Percentiles rank a stretch among this genome's conserved stretches.
These are phyloP conservation scores for Ceratothoa steindachneri DNA, from an alignment of 2,888 invertebrate species.

Conservation along the genomic window DNA sequence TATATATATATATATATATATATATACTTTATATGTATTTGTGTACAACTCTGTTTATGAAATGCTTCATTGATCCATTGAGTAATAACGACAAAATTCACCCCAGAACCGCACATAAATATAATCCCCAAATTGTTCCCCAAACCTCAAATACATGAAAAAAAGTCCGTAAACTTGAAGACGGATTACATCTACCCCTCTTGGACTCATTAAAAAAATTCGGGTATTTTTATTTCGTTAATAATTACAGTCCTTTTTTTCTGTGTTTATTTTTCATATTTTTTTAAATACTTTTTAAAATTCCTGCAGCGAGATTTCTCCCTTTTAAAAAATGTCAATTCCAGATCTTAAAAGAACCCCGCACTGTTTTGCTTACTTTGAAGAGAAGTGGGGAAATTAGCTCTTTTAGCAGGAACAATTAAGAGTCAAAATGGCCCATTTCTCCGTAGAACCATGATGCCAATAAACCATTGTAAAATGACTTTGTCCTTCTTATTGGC, in stretches of 20 bases:
- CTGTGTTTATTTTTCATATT: not conserved
- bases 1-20: no score
- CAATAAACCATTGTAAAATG: constrained; percentile 10
- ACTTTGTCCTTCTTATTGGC: not conserved
- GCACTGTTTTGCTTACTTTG: not conserved
- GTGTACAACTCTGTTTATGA: no score
- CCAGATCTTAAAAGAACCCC: constrained; percentile 13
- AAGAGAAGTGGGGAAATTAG: not conserved
- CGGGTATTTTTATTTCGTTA: not conserved
- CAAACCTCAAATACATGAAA: no score
- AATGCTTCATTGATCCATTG: no score
- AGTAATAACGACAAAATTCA: no score
- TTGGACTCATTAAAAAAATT: constrained; percentile 7
- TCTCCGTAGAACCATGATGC: not conserved
- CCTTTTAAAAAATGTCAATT: constrained; percentile 13
- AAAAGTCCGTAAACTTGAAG: not conserved
- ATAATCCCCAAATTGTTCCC: no score
- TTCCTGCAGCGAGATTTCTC: constrained; percentile 8
- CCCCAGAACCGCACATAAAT: no score
- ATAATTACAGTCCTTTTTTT: not conserved
- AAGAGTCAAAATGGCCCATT: not conserved
- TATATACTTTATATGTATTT: no score
- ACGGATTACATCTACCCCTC: not conserved
- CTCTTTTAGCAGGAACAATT: not conserved
- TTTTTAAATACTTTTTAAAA: constrained; percentile 6